Conservation (phyloP, 2,797 vertebrate species). For the Paratrypauchen microcephalus region DNA sequence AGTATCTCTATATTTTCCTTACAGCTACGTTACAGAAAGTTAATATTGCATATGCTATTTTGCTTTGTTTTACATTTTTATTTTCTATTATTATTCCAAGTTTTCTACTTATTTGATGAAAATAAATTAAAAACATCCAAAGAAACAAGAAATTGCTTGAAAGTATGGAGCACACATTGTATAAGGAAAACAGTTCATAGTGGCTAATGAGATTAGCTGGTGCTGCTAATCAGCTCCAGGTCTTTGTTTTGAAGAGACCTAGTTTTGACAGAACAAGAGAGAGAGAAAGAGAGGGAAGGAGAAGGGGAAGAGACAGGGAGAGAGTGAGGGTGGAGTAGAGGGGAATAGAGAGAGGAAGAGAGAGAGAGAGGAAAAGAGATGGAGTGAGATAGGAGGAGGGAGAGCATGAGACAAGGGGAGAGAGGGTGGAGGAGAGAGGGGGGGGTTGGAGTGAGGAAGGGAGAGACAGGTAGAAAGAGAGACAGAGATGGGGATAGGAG, state of each 20-base stretch:
- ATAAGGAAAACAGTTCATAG: neutral
- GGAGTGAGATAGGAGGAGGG: too few relatives aligned
- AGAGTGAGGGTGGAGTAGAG: neutral
- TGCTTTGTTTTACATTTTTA: neutral
- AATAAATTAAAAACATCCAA: neutral
- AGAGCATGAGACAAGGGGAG: too few relatives aligned
- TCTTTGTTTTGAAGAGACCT: neutral
- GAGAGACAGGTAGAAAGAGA: neutral
- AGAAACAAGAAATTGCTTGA: neutral
- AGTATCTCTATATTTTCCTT: neutral
- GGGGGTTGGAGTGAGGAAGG: rapidly evolving
- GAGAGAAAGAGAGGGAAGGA: neutral
- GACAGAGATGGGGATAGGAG: neutral
- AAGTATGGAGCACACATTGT: neutral
- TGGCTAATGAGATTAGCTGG: neutral
- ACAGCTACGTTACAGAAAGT: neutral
- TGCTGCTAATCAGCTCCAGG: neutral
- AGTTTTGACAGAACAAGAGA: neutral
- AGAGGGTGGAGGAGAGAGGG: neutral
- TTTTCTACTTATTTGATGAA: neutral
- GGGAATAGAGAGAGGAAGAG: neutral
- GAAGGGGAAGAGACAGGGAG: neutral
- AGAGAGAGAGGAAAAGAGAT: neutral
- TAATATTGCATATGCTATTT: neutral
- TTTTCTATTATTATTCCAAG: neutral